Evolutionary conservation across 2,888 invertebrate species (phyloP), one percentile per base, ranked within the genome.

Genomic region (Camptogramma bilineatum): DNA sequence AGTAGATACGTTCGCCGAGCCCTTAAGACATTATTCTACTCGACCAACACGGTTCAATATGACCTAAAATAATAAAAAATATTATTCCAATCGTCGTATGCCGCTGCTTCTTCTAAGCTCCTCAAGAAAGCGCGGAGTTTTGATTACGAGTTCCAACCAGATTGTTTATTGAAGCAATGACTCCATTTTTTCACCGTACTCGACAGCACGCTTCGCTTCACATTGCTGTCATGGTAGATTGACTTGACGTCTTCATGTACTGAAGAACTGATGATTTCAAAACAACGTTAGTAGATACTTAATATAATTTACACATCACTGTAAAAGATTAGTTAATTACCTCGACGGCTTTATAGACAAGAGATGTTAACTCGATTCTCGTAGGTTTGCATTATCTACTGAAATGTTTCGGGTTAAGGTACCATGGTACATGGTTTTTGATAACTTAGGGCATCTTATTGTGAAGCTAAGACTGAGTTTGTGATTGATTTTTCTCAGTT

Each of bases 151-250:
- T 16, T 56, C 21, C 9, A 56, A 57, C 42, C n/a, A 17, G 24
- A 19, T 34, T 5, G n/a, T 55, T 55, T 31, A 24, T 57, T 50
- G 57, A 58, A 58, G 58, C 28, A 31, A 9, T 52, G 52, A 52
- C 47, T 59, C 31, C 18, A 13, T 52, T 59, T 59, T 56, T 59
- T 52, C 48, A 59, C 47, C 52, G 52, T 18, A 59, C 52, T 21
- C 19, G 46, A 31, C 44, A 52, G 24, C 52, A 59, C 52, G 59
- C 59, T 52, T 52, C 59, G 52, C 47, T 62, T 64, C 51, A 53
- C 64, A 66, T 67, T 57, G 46, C 42, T 55, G 55, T 55, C 44
- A 52, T 19, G 52, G 58, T 42, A 48, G 24, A 42, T 28, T 54
- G 39, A 42, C 51, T 42, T 57, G 57, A 57, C 50, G 42, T 57